Base-by-base conservation (phyloP, 2,113 vertebrate species). In the Protobothrops flavoviridis region DNA sequence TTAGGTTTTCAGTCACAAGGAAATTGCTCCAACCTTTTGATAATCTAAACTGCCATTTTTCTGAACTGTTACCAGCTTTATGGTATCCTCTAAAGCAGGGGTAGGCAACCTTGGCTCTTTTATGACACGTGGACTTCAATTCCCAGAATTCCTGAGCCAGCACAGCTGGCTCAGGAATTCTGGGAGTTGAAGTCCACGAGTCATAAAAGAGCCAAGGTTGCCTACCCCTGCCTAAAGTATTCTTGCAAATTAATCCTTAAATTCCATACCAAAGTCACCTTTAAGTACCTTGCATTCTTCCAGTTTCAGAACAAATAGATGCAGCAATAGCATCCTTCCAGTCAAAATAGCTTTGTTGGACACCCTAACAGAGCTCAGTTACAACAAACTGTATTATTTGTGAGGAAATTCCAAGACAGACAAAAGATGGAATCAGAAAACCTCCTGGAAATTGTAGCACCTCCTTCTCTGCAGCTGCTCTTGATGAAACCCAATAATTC, bases 401-500 rank as follows among this genome's bases (percentile, higher is more conserved):
- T 93, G 88, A 94, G 93, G 92, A 89, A 92, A 43, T 91, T 86
- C 29, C 56, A 86, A 56, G 55, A 89, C 24, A 81, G 3, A 2
- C 53, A 85, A 56, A 2, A 12, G 29, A 61, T 10, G 56, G 87
- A 87, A 61, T 89, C 93, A 92, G n/a, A 85, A 89, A 52, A 85
- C 29, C 53, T 88, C 64, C 33, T 91, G 15, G 89, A 64, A 92
- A 21, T 5, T n/a, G 9, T 48, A 55, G 13, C 26, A 95, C 95
- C 3, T 11, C 2, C 21, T 1, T 90, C 45, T 85, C 33, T 29
- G 88, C 0, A 39, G n/a, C 59, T 95, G 50, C 39, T 0, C 1
- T 7, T 43, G 81, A 56, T 91, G 48, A 91, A 96, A 95, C 81
- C 0, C 9, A 94, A 39, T 5, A 69, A 43, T 91, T 95, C 29